Evolutionary conservation across 2,113 vertebrate species (phyloP).

Genomic region (Thinocorus orbignyianus): DNA sequence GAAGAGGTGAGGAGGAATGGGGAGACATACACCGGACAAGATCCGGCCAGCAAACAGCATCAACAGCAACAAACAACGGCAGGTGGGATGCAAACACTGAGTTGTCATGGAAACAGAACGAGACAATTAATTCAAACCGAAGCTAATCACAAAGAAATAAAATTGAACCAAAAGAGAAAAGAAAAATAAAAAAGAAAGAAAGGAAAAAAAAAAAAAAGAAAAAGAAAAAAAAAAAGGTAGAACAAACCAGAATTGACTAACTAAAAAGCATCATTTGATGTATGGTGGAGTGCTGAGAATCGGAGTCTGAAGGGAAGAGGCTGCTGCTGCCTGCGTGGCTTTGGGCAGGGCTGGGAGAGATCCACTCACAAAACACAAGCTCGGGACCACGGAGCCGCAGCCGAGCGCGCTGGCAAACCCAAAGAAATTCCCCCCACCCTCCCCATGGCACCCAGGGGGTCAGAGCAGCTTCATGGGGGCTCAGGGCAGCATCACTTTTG

Average conservation of each 20-base stretch:
- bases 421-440: background rate
- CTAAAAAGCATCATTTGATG: constrained; percentile 63
- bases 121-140: constrained; percentile 77
- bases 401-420: background rate
- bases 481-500: background rate
- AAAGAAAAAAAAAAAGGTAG: background rate
- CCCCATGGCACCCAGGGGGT: background rate
- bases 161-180: constrained; percentile 55
- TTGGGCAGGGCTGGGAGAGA: background rate
- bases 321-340: background rate
- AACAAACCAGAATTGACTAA: constrained; percentile 43
- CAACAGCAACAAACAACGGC: constrained; percentile 73
- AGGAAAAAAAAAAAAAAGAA: background rate
- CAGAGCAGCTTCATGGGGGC: background rate
- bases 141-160: constrained; percentile 72
- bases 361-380: constrained; percentile 74
- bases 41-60: constrained; percentile 71
- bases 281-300: constrained; percentile 73
- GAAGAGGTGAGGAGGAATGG: constrained; percentile 69
- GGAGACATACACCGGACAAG: constrained; percentile 49
- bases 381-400: background rate
- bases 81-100: constrained; percentile 70
- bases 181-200: background rate
- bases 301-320: constrained; percentile 76
- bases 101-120: constrained; percentile 83